Conservation (phyloP, 2,797 vertebrate species). For the Odontamblyopus rebecca region DNA sequence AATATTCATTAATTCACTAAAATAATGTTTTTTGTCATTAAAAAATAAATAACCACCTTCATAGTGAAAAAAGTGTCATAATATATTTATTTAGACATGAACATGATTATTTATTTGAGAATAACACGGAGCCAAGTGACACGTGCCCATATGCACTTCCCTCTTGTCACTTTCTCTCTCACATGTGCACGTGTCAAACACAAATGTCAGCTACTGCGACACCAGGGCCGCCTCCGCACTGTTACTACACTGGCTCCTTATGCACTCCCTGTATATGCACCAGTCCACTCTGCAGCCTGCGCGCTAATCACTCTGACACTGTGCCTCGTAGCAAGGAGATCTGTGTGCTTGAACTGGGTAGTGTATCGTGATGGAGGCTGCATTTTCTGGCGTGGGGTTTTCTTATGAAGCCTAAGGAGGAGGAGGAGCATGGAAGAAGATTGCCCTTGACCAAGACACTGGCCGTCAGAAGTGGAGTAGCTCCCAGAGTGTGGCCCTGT, state of each 20-base stretch:
- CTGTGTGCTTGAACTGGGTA: slow-evolving; percentile 1
- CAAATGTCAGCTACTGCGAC: slow-evolving; percentile 47
- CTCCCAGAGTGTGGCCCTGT: slow-evolving; percentile 18
- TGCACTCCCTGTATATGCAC: slow-evolving; percentile 17
- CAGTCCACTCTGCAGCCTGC: background rate
- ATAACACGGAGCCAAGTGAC: background rate
- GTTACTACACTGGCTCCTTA: slow-evolving; percentile 23
- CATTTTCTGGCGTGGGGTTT: slow-evolving; percentile 16
- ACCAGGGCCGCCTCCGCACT: slow-evolving; percentile 38
- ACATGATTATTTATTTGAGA: background rate
- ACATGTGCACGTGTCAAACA: slow-evolving; percentile 24
- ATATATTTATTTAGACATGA: background rate
- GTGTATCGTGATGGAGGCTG: background rate
- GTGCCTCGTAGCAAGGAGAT: slow-evolving; percentile 8
- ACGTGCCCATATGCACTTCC: slow-evolving; percentile 7
- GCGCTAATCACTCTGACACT: background rate
- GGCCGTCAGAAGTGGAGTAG: slow-evolving; percentile 6
- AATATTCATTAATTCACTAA: no score
- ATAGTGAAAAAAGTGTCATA: background rate
- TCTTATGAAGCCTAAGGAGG: slow-evolving; percentile 11
- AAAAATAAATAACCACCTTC: no score
- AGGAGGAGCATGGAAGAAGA: slow-evolving; percentile 23
- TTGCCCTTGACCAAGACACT: slow-evolving; percentile 36
- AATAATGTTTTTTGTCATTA: no score
- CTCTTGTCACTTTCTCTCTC: slow-evolving; percentile 26